phyloP scores from a whole-genome alignment of 2,113 vertebrate genomes.

The Heptranchias perlo region DNA sequence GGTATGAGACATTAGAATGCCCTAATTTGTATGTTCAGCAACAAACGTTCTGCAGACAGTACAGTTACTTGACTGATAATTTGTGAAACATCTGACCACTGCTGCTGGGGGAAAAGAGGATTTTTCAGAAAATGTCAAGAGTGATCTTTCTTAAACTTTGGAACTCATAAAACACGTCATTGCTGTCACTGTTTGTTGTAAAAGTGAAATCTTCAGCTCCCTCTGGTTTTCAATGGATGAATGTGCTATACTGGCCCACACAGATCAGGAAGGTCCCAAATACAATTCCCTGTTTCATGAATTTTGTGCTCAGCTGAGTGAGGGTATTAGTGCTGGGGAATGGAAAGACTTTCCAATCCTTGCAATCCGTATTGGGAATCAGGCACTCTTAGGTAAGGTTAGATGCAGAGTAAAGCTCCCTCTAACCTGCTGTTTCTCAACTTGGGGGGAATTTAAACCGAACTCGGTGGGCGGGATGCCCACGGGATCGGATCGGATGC shows the following conservation, averaged over 20 bases:
- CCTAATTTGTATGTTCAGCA: constrained; percentile 15
- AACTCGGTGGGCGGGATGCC: neutral
- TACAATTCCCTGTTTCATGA: neutral
- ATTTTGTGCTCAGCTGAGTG: neutral
- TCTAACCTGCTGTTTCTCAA: neutral
- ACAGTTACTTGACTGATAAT: neutral
- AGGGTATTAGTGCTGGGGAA: neutral
- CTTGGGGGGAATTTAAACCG: neutral
- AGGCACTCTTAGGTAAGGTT: neutral
- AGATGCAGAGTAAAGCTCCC: neutral
- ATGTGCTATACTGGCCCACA: neutral
- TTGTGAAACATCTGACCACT: neutral
- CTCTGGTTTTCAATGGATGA: neutral
- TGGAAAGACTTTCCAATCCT: neutral
- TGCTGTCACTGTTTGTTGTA: neutral
- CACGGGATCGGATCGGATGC: too few relatives aligned
- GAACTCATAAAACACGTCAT: neutral
- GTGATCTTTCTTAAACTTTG: neutral
- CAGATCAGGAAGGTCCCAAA: neutral
- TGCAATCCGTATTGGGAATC: neutral
- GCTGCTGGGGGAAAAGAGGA: neutral
- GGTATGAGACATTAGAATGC: neutral
- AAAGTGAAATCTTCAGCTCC: neutral
- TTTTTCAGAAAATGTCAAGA: neutral
- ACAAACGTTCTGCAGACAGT: neutral